A percentile compares a stretch with the other conserved stretches of the same genome.
phyloP scores from a whole-genome alignment of 2,888 invertebrate genomes.

The Lithophane socia region DNA sequence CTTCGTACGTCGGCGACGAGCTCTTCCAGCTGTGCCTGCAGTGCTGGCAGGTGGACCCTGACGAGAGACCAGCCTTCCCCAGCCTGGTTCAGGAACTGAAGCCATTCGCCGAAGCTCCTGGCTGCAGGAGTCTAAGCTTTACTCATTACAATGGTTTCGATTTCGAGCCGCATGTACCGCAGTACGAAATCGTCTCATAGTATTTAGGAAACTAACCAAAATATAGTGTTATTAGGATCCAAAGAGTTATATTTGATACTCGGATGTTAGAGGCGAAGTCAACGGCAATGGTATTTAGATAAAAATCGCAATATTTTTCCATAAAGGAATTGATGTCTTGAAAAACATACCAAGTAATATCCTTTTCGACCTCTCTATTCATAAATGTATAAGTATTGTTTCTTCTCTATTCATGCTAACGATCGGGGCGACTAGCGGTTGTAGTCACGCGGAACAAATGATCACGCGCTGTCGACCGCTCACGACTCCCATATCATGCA shows the following conservation, averaged over 20 bases:
- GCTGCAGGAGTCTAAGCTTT: conserved; percentile 83
- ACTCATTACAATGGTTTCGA: conserved; percentile 87
- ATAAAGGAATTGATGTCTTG: conserved; percentile 20
- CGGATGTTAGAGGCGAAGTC: conserved; percentile 41
- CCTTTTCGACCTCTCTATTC: conserved; percentile 20
- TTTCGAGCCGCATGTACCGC: conserved; percentile 85
- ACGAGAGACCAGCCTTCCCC: conserved; percentile 94
- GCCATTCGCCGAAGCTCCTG: conserved; percentile 80
- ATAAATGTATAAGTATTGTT: conserved; percentile 22
- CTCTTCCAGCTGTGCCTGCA: conserved; percentile 95
- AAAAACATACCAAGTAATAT: background rate
- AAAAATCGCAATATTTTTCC: conserved; percentile 25
- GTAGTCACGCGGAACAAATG: conserved; percentile 58
- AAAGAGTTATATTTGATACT: conserved; percentile 66
- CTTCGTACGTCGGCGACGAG: conserved; percentile 94
- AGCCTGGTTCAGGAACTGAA: conserved; percentile 89
- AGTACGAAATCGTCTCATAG: conserved; percentile 85
- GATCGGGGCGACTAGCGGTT: conserved; percentile 19
- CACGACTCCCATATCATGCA: conserved; percentile 5
- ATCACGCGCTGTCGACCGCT: conserved; percentile 44
- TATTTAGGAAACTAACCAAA: conserved; percentile 66
- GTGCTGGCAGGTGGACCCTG: conserved; percentile 96
- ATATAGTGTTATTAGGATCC: conserved; percentile 57
- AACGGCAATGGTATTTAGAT: conserved; percentile 11
- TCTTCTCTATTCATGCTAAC: conserved; percentile 24